phyloP scores from a whole-genome alignment of 2,888 invertebrate species.

The Marasmarcha lunaedactyla region DNA sequence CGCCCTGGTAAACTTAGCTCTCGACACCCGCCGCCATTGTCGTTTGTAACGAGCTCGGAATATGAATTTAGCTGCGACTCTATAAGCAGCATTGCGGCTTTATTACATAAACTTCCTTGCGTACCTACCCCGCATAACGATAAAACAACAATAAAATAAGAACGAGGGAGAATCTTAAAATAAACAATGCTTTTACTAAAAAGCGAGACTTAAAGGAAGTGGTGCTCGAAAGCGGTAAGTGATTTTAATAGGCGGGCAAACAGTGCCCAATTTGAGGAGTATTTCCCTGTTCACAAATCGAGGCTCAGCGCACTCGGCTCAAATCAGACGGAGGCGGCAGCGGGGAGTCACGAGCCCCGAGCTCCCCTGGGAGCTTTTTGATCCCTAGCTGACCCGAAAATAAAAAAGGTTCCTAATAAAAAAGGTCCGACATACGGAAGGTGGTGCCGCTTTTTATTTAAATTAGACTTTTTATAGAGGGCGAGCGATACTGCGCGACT shows the following conservation, averaged over 20 bases:
- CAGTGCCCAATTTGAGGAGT: slow-evolving; percentile 58
- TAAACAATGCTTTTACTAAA: slow-evolving; percentile 29
- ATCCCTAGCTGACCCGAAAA: slow-evolving; percentile 70
- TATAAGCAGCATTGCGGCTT: too few species aligned
- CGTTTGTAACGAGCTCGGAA: too few species aligned
- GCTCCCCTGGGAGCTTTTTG: slow-evolving; percentile 65
- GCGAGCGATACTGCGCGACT: slow-evolving; percentile 65
- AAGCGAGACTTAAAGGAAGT: slow-evolving; percentile 28
- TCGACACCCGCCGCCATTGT: too few species aligned
- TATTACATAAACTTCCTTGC: background rate
- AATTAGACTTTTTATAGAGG: slow-evolving; percentile 70
- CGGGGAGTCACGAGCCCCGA: slow-evolving; percentile 25
- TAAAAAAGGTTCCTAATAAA: slow-evolving; percentile 70
- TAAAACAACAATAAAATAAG: background rate
- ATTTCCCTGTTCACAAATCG: slow-evolving; percentile 66
- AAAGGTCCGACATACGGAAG: slow-evolving; percentile 69
- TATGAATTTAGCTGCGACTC: too few species aligned
- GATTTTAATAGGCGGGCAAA: slow-evolving; percentile 65
- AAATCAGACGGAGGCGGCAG: slow-evolving; percentile 54
- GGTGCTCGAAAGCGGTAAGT: slow-evolving; percentile 43
- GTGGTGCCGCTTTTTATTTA: slow-evolving; percentile 71
- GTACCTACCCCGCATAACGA: background rate
- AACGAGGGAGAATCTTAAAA: slow-evolving; percentile 8
- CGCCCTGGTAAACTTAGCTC: slow-evolving; percentile 21
- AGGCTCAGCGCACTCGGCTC: slow-evolving; percentile 57